phyloP scores from a whole-genome alignment of 2,113 vertebrate species.

The Cynopterus brachyotis region DNA sequence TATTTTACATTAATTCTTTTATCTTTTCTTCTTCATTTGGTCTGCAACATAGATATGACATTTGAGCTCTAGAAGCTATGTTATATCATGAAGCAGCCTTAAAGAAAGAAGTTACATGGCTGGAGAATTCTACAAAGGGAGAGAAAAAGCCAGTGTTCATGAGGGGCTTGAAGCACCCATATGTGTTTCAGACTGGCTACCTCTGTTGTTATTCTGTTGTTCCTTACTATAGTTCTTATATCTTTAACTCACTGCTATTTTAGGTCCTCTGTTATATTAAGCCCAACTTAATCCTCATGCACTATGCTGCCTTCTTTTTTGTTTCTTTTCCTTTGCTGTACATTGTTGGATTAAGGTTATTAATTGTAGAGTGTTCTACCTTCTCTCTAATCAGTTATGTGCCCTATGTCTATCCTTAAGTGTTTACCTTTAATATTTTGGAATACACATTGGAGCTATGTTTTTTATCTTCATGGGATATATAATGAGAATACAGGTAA shows the following conservation, averaged over 20 bases:
- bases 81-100: not conserved
- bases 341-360: not conserved
- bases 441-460: not conserved
- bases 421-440: not conserved
- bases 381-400: not conserved
- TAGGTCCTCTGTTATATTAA: not conserved
- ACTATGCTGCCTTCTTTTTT: not conserved
- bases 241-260: not conserved
- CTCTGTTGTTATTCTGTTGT: not conserved
- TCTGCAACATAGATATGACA: not conserved
- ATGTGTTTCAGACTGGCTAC: not conserved
- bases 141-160: rapidly evolving
- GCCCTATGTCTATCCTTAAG: not conserved
- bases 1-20: not conserved
- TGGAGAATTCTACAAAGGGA: not conserved
- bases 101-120: not conserved
- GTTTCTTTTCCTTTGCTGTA: not conserved
- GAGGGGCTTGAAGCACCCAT: not conserved
- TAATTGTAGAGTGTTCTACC: not conserved
- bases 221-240: not conserved
- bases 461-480: not conserved
- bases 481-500: not conserved
- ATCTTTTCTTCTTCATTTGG: not conserved
- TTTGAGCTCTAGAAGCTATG: not conserved
- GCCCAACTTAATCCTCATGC: not conserved